A percentile compares a stretch with the other conserved stretches of the same genome.
Evolutionary conservation across 2,113 vertebrate genomes (phyloP).

Genomic region (Lates calcarifer): DNA sequence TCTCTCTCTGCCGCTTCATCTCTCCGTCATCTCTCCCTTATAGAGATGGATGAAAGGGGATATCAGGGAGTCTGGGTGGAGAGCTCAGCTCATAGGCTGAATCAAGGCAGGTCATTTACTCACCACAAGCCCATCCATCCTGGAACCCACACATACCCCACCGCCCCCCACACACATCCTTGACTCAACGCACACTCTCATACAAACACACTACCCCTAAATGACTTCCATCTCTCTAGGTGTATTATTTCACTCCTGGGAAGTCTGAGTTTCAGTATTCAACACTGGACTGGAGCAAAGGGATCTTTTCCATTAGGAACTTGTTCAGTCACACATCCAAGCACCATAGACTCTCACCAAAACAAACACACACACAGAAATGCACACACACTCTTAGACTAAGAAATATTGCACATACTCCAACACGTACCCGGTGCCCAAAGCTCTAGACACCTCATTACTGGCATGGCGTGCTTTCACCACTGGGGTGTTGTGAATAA

Average conservation of each 20-base stretch:
- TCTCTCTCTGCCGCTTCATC: conserved; percentile 51
- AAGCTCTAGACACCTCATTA: conserved; percentile 75
- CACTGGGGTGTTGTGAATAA: conserved; percentile 70
- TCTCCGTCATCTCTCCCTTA: conserved; percentile 72
- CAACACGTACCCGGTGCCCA: conserved; percentile 32
- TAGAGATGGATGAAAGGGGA: conserved; percentile 79
- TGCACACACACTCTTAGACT: conserved; percentile 12
- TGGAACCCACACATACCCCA: conserved; percentile 39
- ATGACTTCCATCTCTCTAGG: conserved; percentile 71
- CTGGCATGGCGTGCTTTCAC: conserved; percentile 54
- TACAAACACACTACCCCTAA: conserved; percentile 59
- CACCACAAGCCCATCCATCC: conserved; percentile 70
- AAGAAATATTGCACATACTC: conserved; percentile 49
- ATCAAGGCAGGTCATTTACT: conserved; percentile 81
- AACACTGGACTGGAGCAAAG: conserved; percentile 13
- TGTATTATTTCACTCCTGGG: conserved; percentile 69
- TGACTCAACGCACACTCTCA: conserved; percentile 19
- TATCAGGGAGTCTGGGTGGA: conserved; percentile 71
- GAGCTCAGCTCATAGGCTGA: conserved; percentile 76
- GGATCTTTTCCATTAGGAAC: conserved; percentile 62
- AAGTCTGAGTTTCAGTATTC: conserved; percentile 62
- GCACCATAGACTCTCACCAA: conserved; percentile 5
- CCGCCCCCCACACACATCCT: conserved; percentile 6
- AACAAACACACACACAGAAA: conserved; percentile 32
- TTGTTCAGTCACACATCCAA: conserved; percentile 44